Evolutionary conservation across 2,888 invertebrate genomes (phyloP).

Genomic region (Sylvicola fuscatus): DNA sequence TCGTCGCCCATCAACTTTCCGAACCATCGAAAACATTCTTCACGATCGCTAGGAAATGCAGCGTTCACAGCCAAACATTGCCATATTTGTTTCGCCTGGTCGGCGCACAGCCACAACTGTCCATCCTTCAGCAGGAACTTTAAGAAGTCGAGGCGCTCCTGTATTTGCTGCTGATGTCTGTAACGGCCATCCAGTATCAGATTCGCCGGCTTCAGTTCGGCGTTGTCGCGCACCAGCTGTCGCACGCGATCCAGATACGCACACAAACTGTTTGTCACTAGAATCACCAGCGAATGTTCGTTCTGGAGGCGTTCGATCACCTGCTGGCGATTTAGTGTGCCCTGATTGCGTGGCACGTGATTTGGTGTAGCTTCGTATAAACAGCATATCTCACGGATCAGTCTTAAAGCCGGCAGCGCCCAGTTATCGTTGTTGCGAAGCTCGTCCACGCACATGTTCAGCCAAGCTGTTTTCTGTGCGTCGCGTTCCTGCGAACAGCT

Average conservation of each 20-base stretch:
- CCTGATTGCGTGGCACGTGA: constrained; percentile 23
- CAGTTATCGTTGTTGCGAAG: constrained; percentile 65
- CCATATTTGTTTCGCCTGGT: constrained; percentile 95
- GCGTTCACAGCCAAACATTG: constrained; percentile 86
- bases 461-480: constrained; percentile 87
- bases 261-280: constrained; percentile 82
- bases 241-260: constrained; percentile 78
- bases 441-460: constrained; percentile 92
- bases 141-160: constrained; percentile 82
- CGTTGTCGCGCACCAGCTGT: constrained; percentile 26
- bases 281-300: constrained; percentile 79
- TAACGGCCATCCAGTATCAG: constrained; percentile 75
- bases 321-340: constrained; percentile 35
- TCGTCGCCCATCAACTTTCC: constrained; percentile 93
- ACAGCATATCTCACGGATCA: constrained; percentile 89
- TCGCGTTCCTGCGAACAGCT: constrained; percentile 95
- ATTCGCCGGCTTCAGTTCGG: constrained; percentile 55
- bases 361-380: constrained; percentile 56
- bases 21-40: constrained; percentile 97
- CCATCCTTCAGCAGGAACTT: constrained; percentile 87
- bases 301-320: constrained; percentile 80
- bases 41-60: constrained; percentile 77
- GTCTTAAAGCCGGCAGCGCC: constrained; percentile 87
- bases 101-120: constrained; percentile 88
- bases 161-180: constrained; percentile 80